A percentile compares a stretch with the other conserved stretches of the same genome.
phyloP scores from a whole-genome alignment of 1,140 invertebrate species.

The Halesus radiatus region DNA sequence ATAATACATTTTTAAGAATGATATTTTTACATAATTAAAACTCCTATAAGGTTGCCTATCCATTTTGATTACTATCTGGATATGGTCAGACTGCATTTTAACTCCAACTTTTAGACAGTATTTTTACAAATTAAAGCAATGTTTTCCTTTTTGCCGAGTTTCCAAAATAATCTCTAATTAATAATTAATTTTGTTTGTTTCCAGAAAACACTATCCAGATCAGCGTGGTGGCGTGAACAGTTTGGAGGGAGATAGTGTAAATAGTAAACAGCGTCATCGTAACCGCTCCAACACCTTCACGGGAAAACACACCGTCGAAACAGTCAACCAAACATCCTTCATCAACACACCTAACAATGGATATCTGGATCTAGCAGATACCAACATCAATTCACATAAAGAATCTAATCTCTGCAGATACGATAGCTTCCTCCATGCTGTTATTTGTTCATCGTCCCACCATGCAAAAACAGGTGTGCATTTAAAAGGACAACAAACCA shows the following conservation, averaged over 20 bases:
- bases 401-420: conserved; percentile 74
- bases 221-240: conserved; percentile 62
- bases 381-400: conserved; percentile 58
- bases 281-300: conserved; percentile 70
- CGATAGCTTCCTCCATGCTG: conserved; percentile 74
- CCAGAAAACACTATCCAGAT: conserved; percentile 63
- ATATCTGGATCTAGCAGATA: conserved; percentile 65
- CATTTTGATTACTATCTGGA: too few species aligned
- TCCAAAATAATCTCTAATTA: too few species aligned
- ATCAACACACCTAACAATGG: conserved; percentile 63
- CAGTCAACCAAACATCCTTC: conserved; percentile 62
- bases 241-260: conserved; percentile 60
- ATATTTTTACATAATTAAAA: too few species aligned
- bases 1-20: neutral
- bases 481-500: conserved; percentile 57
- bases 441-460: conserved; percentile 69
- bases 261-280: conserved; percentile 68
- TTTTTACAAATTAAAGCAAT: too few species aligned
- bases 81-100: too few species aligned
- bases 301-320: conserved; percentile 63
- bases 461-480: conserved; percentile 67
- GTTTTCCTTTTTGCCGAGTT: too few species aligned
- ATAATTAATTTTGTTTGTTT: conserved; percentile 46
- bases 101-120: too few species aligned
- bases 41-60: too few species aligned